Conservation (phyloP, 2,797 vertebrate species). For the Acropternis orthonyx region DNA sequence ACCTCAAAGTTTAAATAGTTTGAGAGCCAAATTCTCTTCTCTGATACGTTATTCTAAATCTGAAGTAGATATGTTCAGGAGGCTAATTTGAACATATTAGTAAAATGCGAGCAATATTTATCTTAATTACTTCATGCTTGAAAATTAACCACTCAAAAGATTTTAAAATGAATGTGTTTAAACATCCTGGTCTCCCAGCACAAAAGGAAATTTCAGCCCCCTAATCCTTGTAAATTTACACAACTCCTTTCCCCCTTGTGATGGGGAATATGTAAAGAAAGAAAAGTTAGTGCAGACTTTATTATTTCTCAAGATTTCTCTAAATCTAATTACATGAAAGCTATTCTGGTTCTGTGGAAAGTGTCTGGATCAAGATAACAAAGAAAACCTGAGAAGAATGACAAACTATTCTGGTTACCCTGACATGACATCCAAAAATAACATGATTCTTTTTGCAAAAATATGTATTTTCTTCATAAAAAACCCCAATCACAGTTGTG, state of each 20-base stretch:
- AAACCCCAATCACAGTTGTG: background rate
- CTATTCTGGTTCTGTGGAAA: background rate
- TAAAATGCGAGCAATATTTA: conserved; percentile 30
- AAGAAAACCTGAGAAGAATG: conserved; percentile 15
- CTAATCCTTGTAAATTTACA: background rate
- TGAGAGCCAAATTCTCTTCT: background rate
- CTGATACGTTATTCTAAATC: conserved; percentile 17
- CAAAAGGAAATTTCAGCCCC: background rate
- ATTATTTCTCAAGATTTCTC: background rate
- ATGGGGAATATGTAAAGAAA: background rate
- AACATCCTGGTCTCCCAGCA: background rate
- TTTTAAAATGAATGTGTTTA: background rate
- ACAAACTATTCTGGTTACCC: background rate
- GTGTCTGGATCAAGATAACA: background rate
- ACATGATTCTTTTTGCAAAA: background rate
- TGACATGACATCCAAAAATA: background rate
- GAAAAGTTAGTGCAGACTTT: background rate
- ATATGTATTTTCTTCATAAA: background rate
- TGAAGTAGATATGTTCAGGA: conserved; percentile 24
- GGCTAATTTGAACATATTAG: background rate
- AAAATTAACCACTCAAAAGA: conserved; percentile 17
- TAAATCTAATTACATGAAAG: background rate
- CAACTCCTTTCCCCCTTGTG: background rate
- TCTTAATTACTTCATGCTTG: conserved; percentile 16
- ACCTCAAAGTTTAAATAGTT: background rate